These are phyloP conservation scores for Lethocerus indicus DNA, from an alignment of 1,140 invertebrate species.

Conservation along the genomic window DNA sequence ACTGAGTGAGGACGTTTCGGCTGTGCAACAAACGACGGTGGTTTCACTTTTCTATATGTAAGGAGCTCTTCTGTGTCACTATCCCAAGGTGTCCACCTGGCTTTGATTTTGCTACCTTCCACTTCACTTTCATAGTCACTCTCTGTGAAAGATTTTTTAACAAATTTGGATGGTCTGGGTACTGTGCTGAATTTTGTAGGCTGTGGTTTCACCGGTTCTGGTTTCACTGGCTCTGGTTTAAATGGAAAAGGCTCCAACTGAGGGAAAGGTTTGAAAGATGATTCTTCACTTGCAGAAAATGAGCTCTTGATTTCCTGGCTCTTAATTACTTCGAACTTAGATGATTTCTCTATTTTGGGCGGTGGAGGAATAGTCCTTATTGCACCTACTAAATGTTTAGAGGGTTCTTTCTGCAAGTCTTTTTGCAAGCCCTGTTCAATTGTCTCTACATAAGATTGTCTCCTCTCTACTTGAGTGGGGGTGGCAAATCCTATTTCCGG, in stretches of 20 bases:
- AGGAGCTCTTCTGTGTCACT: conserved; percentile 49
- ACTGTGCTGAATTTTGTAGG: conserved; percentile 24
- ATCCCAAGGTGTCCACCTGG: conserved; percentile 43
- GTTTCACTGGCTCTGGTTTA: conserved; percentile 24
- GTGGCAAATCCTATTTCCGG: conserved; percentile 44
- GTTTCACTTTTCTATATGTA: conserved; percentile 31
- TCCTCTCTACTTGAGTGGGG: conserved; percentile 23
- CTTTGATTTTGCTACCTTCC: conserved; percentile 29
- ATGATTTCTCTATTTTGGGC: conserved; percentile 20
- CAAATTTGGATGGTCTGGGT: conserved; percentile 40
- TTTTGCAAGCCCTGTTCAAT: conserved; percentile 37
- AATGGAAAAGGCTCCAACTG: conserved; percentile 34
- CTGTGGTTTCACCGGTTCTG: conserved; percentile 19
- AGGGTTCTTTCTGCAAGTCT: conserved; percentile 31
- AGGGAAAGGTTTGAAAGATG: conserved; percentile 26
- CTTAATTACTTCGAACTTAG: conserved; percentile 15
- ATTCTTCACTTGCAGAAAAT: conserved; percentile 8
- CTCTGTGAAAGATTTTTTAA: conserved; percentile 36
- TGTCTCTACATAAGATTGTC: conserved; percentile 35
- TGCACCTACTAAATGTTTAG: conserved; percentile 30
- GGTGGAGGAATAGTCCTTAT: conserved; percentile 31
- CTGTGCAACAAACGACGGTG: conserved; percentile 25
- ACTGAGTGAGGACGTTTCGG: conserved; percentile 30
- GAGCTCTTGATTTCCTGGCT: conserved; percentile 9
- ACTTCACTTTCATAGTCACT: conserved; percentile 59